Base-by-base conservation (phyloP, 2,888 invertebrate species). In the Parnassius smintheus region DNA sequence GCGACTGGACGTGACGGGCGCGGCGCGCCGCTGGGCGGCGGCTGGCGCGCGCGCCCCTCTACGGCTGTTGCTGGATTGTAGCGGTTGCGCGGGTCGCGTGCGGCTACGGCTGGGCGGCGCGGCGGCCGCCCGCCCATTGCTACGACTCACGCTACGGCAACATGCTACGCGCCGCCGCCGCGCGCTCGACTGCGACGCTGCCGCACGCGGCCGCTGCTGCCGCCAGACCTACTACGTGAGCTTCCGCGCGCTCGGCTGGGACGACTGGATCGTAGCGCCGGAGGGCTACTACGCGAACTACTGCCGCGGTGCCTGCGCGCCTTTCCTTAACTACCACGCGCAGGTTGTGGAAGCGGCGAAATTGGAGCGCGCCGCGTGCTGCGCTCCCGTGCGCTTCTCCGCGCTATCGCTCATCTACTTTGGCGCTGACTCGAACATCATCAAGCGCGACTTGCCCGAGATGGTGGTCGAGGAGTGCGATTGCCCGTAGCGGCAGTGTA, bases 401-500 rank as follows among this genome's bases (percentile, higher is more conserved):
- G 95, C 97, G 82, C 96, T 98, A 94, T 97, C 97, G 73, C 93
- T 98, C 73, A 97, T 98, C 82, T 98, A 98, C 91, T 97, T 97
- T 90, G 97, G 97, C 73, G 95, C 95, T 67, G 96, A 97, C 91
- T 94, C 95, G 72, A 96, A 96, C 92, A 97, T 98, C 86, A 96
- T 98, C 86, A 98, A 98, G 88, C 94, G 97, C 78, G 97, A 98
- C 92, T 93, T 98, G 83, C 98, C 98, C 72, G 97, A 98, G 93
- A 98, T 98, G 98, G 96, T 97, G 75, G 97, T 98, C 69, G 97
- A 98, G 88, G 98, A 98, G 93, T 98, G 98, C 92, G 98, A 97
- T 75, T 98, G 98, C 90, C 97, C 97, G 75, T 98, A 94, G 85
- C 88, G 81, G 74, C 75, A 73, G 76, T 82, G 83, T 82, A 82